Evolutionary conservation across 1,140 invertebrate species (phyloP).

Genomic region (Zaprionus ghesquierei): DNA sequence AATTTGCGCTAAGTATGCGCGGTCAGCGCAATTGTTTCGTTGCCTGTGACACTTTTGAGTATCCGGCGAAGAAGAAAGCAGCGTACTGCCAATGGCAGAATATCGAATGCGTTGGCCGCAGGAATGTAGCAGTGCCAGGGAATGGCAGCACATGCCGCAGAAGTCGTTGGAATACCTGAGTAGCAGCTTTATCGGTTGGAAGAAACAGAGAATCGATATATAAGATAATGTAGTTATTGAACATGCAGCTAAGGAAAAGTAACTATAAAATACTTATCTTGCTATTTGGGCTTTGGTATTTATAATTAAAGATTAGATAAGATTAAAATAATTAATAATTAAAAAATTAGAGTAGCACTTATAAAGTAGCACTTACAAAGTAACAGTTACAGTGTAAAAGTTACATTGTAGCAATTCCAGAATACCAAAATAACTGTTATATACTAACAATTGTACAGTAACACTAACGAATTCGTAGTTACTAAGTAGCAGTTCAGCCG

Average conservation of each 20-base stretch:
- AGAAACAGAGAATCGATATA: neutral
- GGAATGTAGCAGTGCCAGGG: neutral
- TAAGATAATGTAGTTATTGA: neutral
- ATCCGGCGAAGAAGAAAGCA: neutral
- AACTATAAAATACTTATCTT: neutral
- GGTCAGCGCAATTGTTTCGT: conserved; percentile 50
- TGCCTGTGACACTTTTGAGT: neutral
- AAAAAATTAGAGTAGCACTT: neutral
- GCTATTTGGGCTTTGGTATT: neutral
- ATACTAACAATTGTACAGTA: too few species aligned
- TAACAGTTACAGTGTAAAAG: neutral
- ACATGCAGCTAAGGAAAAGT: neutral
- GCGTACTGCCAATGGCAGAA: conserved; percentile 5
- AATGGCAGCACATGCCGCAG: neutral
- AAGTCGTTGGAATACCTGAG: neutral
- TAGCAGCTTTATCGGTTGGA: neutral
- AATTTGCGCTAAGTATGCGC: conserved; percentile 62
- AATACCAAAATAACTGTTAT: too few species aligned
- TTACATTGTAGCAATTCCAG: neutral
- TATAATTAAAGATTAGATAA: neutral
- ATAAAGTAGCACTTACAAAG: neutral
- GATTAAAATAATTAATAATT: neutral
- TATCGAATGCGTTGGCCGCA: neutral
- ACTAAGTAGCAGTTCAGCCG: neutral
- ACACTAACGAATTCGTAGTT: neutral